Conservation (phyloP, 2,113 vertebrate species). For the Shinisaurus crocodilurus region DNA sequence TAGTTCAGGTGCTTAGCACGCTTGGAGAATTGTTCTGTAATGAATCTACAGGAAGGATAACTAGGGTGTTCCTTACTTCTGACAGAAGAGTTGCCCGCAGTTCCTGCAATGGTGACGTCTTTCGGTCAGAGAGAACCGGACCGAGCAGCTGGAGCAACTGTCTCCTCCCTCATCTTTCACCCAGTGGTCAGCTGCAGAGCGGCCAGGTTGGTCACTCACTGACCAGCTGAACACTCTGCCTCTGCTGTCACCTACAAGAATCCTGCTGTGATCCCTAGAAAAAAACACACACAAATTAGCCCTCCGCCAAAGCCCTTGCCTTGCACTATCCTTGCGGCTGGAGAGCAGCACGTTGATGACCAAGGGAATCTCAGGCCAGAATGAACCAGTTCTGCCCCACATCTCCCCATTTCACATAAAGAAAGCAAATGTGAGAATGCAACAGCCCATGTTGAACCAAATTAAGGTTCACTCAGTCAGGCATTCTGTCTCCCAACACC, state of each 20-base stretch:
- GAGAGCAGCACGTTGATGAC: neutral
- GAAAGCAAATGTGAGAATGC: neutral
- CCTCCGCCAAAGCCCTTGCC: neutral
- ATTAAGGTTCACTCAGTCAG: neutral
- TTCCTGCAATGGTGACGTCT: conserved; percentile 97
- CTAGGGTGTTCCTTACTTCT: conserved; percentile 88
- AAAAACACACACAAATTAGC: neutral
- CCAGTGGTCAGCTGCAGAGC: conserved; percentile 96
- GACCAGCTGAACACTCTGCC: conserved; percentile 99
- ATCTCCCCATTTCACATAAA: no score
- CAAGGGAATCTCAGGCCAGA: neutral
- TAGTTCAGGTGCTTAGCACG: neutral
- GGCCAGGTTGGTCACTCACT: conserved; percentile 95
- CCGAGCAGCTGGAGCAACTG: conserved; percentile 91
- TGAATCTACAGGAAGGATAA: neutral
- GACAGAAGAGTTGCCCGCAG: conserved; percentile 99
- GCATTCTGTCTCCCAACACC: neutral
- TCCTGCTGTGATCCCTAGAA: conserved; percentile 95
- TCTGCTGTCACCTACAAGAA: conserved; percentile 93
- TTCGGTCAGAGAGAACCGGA: conserved; percentile 95
- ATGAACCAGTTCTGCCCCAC: neutral
- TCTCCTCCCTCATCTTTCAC: conserved; percentile 98
- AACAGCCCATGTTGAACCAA: neutral
- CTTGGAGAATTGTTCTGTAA: no score
- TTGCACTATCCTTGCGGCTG: neutral